phyloP scores from a whole-genome alignment of 92 coral and sea anemone species.

The Phenganax stokvisi region DNA sequence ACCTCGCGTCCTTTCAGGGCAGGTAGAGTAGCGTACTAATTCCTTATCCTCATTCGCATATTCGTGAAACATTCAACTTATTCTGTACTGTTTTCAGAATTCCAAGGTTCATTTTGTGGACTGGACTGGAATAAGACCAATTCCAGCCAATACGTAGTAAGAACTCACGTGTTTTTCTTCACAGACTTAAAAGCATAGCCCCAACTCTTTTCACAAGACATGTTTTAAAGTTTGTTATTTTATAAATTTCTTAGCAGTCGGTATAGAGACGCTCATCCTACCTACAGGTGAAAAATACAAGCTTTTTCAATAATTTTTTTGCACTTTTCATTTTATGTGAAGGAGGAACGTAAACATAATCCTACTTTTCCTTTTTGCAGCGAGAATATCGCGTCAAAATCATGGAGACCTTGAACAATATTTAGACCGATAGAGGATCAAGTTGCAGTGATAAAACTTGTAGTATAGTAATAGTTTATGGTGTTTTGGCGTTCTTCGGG shows the following conservation, averaged over 20 bases:
- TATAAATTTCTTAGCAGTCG: constrained; percentile 68
- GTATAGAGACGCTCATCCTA: constrained; percentile 86
- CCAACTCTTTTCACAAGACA: neutral
- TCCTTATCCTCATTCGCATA: neutral
- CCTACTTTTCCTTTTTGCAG: constrained; percentile 5
- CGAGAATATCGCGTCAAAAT: constrained; percentile 28
- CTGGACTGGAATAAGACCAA: constrained; percentile 81
- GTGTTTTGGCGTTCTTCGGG: neutral
- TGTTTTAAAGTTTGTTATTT: neutral
- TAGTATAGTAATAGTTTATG: neutral
- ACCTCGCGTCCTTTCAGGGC: constrained; percentile 27
- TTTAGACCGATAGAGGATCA: neutral
- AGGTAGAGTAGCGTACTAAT: neutral
- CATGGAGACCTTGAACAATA: constrained; percentile 20
- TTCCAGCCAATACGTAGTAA: constrained; percentile 96
- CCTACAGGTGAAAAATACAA: constrained; percentile 55
- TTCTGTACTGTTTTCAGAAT: constrained; percentile 49
- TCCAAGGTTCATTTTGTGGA: constrained; percentile 78
- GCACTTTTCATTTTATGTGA: neutral
- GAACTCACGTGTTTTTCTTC: constrained; percentile 10
- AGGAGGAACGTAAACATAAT: neutral
- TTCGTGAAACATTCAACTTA: neutral
- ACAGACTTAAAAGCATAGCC: neutral
- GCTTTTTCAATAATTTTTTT: neutral
- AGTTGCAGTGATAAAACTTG: neutral